Evolutionary conservation across 1,140 invertebrate genomes (phyloP).

Genomic region (Prorops nasuta): DNA sequence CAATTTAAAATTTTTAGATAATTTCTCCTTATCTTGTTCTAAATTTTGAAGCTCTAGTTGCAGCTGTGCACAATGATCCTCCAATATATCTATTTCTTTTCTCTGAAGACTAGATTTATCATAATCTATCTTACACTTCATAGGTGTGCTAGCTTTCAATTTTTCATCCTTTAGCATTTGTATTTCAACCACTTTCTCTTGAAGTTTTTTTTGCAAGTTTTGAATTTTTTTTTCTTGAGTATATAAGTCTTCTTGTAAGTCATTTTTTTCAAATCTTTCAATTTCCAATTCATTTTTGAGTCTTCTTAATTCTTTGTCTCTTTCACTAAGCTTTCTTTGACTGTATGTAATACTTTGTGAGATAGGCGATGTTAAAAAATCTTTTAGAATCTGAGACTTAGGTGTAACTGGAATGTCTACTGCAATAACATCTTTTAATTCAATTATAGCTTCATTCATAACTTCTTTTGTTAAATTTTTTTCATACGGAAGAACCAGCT

Average conservation of each 20-base stretch:
- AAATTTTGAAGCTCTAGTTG: conserved; percentile 34
- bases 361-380: conserved; percentile 47
- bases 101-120: conserved; percentile 17
- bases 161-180: conserved; percentile 29
- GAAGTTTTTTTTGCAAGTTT: conserved; percentile 38
- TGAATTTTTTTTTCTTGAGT: conserved; percentile 38
- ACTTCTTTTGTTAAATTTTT: conserved; percentile 38
- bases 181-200: conserved; percentile 33
- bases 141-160: conserved; percentile 21
- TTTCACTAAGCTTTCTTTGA: conserved; percentile 39
- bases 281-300: conserved; percentile 40
- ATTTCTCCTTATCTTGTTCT: conserved; percentile 33
- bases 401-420: conserved; percentile 24
- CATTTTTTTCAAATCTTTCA: conserved; percentile 44
- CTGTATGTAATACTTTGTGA: conserved; percentile 35
- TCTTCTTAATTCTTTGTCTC: conserved; percentile 36
- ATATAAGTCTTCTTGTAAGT: conserved; percentile 44
- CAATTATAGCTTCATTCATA: conserved; percentile 29
- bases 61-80: conserved; percentile 31
- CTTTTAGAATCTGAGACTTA: conserved; percentile 24
- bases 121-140: conserved; percentile 20
- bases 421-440: conserved; percentile 15
- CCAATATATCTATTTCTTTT: conserved; percentile 40
- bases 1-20: conserved; percentile 28
- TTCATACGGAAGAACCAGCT: conserved; percentile 39